phyloP scores from a whole-genome alignment of 2,113 vertebrate genomes.

The Tragelaphus imberbis region DNA sequence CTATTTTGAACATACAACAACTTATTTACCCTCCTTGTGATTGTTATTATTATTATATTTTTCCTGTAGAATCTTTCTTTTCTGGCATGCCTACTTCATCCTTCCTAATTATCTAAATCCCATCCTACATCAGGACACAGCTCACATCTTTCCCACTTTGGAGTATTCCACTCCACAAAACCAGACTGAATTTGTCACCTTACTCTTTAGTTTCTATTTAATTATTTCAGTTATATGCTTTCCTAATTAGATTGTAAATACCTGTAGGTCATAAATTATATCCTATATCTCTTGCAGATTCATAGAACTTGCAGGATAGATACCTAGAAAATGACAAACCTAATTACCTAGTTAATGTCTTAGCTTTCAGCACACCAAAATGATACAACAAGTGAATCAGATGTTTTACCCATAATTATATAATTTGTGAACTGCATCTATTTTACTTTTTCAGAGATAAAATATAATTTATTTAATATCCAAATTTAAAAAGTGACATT shows the following conservation, averaged over 20 bases:
- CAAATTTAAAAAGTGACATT: background rate
- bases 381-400: background rate
- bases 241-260: background rate
- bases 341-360: background rate
- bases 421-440: background rate
- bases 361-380: background rate
- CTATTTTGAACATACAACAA: background rate
- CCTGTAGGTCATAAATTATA: background rate
- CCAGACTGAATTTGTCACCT: background rate
- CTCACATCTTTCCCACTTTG: background rate
- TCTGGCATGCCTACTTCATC: background rate
- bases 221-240: background rate
- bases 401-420: background rate
- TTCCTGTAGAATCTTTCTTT: background rate
- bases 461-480: background rate
- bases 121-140: background rate
- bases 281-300: background rate
- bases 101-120: background rate
- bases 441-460: background rate
- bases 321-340: background rate
- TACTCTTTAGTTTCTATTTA: background rate
- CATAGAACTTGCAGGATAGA: background rate
- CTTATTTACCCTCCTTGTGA: background rate
- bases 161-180: background rate
- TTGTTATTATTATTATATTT: background rate